phyloP scores from a whole-genome alignment of 2,113 vertebrate species.

The Lipophrys pholis region DNA sequence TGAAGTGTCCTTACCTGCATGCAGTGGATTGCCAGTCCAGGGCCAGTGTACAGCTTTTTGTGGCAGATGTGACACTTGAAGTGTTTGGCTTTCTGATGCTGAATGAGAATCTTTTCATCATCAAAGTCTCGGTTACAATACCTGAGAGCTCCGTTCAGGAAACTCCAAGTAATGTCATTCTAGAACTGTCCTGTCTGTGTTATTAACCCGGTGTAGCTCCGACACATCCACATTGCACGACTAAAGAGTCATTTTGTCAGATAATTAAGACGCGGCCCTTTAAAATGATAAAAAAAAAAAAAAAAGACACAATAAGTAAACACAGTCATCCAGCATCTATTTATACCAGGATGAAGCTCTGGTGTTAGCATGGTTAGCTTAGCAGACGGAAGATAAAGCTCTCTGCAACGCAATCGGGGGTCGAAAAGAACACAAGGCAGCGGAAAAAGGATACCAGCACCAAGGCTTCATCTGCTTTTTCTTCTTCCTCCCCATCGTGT shows the following conservation, averaged over 20 bases:
- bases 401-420: neutral
- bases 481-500: conserved; percentile 95
- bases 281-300: no score
- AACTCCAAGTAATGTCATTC: no score
- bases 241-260: no score
- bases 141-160: conserved; percentile 86
- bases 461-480: conserved; percentile 99
- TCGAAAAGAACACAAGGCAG: no score
- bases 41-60: conserved; percentile 97
- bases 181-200: no score
- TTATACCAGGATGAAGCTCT: no score
- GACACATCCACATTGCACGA: no score
- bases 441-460: conserved; percentile 96
- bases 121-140: conserved; percentile 99
- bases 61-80: conserved; percentile 99
- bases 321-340: no score
- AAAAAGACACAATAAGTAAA: no score
- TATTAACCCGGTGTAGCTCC: no score
- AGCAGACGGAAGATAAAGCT: neutral
- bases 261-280: no score
- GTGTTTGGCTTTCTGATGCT: conserved; percentile 99
- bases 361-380: neutral
- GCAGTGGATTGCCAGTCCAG: conserved; percentile 97
- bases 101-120: conserved; percentile 98
- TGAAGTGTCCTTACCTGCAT: conserved; percentile 89